Evolutionary conservation across 1,140 invertebrate species (phyloP), one percentile per base, ranked within the genome.

Genomic region (Musca vetustissima): DNA sequence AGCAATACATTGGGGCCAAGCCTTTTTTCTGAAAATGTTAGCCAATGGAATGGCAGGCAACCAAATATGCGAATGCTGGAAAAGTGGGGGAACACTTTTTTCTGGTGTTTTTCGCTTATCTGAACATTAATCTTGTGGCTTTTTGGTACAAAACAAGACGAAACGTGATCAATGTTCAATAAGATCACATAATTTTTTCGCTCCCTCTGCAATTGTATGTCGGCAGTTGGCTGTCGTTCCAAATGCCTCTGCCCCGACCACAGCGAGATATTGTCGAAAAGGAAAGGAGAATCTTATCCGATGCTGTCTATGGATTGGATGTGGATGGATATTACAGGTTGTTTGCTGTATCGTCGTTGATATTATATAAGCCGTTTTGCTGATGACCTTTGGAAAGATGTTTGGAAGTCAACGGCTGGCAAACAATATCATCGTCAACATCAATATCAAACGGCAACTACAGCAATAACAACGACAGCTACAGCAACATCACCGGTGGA

Each of bases 121-220:
- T 49, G 15, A 49, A 32, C 21, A 50, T 50, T 66, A 17, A 66
- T 66, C 64, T 66, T 52, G 19, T 65, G 25, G 61, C 48, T 49
- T 52, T n/a, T 66, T 66, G 43, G n/a, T 17, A 32, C 7, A 13
- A 43, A 43, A 43, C 36, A 43, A 43, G 36, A 61, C 57, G 64
- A 50, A 66, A 66, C 64, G 64, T 66, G 64, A 66, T 66, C 64
- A 66, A 66, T 66, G 64, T 52, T 66, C 64, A 66, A 66, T 66
- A 32, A 25, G 47, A 66, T 66, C 64, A 66, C 64, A 66, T 66
- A 66, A 66, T 66, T 66, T 66, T 50, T 49, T 57, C n/a, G 4
- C 19, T 53, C 36, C 13, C 36, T 1, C 28, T 28, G 28, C 28
- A n/a, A n/a, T n/a, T n/a, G n/a, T 28, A 13, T 53, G 21, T 57